These are phyloP conservation scores for Carpatolechia fugitivella DNA, from an alignment of 2,888 invertebrate genomes.

Conservation along the genomic window DNA sequence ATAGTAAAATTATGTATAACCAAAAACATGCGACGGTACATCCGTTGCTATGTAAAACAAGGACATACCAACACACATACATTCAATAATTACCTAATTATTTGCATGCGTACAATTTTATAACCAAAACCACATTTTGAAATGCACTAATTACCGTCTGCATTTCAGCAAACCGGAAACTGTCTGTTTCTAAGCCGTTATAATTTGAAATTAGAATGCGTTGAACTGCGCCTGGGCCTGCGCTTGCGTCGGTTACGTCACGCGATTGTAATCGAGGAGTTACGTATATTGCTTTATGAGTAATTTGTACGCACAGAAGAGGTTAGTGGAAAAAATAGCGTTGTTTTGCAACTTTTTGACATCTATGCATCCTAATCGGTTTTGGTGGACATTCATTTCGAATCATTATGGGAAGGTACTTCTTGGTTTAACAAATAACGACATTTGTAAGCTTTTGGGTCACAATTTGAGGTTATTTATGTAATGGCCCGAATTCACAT, in stretches of 20 bases:
- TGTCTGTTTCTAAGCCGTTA: not conserved
- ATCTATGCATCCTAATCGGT: not conserved
- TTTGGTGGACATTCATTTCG: too few relatives aligned
- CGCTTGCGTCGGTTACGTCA: not conserved
- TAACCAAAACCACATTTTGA: not conserved
- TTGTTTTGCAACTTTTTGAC: not conserved
- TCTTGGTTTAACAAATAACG: too few relatives aligned
- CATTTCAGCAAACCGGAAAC: slow-evolving; percentile 7
- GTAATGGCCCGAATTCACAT: too few relatives aligned
- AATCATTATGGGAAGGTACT: too few relatives aligned
- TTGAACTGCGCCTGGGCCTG: not conserved
- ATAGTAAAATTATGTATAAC: too few relatives aligned
- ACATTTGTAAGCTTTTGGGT: too few relatives aligned
- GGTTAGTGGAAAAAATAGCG: not conserved
- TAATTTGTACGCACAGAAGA: not conserved
- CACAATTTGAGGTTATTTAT: too few relatives aligned
- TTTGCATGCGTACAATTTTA: not conserved
- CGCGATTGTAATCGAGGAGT: slow-evolving; percentile 6
- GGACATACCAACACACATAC: too few relatives aligned
- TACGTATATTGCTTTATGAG: not conserved
- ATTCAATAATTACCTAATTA: too few relatives aligned
- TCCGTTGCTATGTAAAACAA: too few relatives aligned
- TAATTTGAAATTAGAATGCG: slow-evolving; percentile 5
- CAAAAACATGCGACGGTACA: too few relatives aligned
- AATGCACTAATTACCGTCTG: not conserved